Base-by-base conservation (phyloP, 2,888 invertebrate genomes). In the Gymnoscelis rufifasciata region DNA sequence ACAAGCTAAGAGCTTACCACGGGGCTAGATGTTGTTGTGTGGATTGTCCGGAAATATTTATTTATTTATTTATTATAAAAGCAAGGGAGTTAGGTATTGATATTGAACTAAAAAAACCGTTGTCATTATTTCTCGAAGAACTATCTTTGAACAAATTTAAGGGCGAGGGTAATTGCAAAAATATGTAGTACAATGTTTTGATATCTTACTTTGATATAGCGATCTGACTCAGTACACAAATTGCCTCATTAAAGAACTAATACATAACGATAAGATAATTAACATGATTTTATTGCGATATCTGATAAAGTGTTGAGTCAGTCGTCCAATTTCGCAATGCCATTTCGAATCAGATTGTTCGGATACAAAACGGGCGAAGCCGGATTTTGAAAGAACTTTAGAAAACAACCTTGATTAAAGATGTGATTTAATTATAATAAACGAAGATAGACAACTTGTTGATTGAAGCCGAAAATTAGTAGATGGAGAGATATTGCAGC, bases 301-400 rank as follows among this genome's bases (percentile, higher is more conserved):
- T 5, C 19, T 19, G 19, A 28, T 33, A 13, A 7, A 8, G 19
- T 6, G 28, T 37, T 33, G 35, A 38, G 24, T 36, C 29, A 12
- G 7, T 26, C 8, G 28, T 35, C 35, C 36, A 49, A 36, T 10
- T 14, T 30, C 39, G 27, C 27, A 47, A 31, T 41, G 30, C 26
- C 27, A 45, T 41, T 43, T 39, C 29, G 19, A 47, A 43, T 39
- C 35, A 35, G 36, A 47, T 47, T n/a, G n/a, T n/a, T n/a, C n/a
- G n/a, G n/a, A n/a, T n/a, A n/a, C 38, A 47, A 38, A 23, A 31
- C 28, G 19, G 43, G 43, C 38, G 31, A 15, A 33, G 27, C 31
- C 43, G 26, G 15, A 44, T 44, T 44, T 38, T 19, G 26, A 38
- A 38, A 38, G 27, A 26, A 33, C 10, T 44, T 24, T 24, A 29